Evolutionary conservation across 2,797 vertebrate species (phyloP).

Genomic region (Siniperca obscura): DNA sequence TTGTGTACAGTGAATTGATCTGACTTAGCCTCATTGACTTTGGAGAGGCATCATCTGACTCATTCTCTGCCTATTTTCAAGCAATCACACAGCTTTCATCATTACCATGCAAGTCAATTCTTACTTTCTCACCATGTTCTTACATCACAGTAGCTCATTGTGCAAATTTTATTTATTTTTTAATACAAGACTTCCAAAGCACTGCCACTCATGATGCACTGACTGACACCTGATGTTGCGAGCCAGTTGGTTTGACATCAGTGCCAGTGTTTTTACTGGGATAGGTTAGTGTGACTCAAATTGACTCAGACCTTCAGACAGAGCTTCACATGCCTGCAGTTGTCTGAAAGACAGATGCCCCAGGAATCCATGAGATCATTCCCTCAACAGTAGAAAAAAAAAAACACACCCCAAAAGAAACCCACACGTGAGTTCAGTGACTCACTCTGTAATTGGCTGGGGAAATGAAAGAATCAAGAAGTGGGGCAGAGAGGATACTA

Average conservation of each 20-base stretch:
- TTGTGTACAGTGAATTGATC: conserved; percentile 2
- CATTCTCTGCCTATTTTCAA: background rate
- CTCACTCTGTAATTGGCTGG: conserved; percentile 58
- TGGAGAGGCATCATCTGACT: background rate
- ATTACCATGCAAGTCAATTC: background rate
- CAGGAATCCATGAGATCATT: conserved; percentile 77
- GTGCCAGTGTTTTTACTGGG: conserved; percentile 24
- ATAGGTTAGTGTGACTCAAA: conserved; percentile 53
- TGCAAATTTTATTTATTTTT: conserved; percentile 6
- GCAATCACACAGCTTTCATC: background rate
- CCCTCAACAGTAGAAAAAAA: conserved; percentile 35
- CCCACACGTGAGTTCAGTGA: conserved; percentile 37
- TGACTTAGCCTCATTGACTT: background rate
- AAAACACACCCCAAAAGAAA: no score
- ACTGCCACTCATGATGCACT: conserved; percentile 3
- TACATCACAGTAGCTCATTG: conserved; percentile 16
- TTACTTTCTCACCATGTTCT: background rate
- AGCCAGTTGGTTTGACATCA: conserved; percentile 39
- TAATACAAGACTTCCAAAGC: background rate
- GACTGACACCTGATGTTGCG: conserved; percentile 4
- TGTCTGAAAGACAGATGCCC: conserved; percentile 56
- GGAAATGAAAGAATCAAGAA: conserved; percentile 58
- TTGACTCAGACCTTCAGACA: conserved; percentile 67
- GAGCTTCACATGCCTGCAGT: conserved; percentile 55
- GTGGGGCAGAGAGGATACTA: conserved; percentile 45